Conservation (phyloP, 92 coral and sea anemone genomes). For the Phymanthus crucifer region DNA sequence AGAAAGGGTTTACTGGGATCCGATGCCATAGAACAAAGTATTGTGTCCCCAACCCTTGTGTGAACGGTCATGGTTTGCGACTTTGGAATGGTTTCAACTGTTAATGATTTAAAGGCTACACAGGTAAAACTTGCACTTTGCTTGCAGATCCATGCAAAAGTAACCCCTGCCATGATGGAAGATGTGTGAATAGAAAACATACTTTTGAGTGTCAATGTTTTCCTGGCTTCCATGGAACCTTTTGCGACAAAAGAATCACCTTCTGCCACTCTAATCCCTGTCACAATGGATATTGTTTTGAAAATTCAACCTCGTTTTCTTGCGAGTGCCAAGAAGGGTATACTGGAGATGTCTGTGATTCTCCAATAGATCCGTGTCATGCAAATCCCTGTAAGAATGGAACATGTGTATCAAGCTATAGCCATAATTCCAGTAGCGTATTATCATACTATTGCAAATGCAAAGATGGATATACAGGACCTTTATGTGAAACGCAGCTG, state of each 20-base stretch:
- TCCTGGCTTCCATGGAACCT: slow-evolving; percentile 57
- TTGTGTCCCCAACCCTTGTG: slow-evolving; percentile 35
- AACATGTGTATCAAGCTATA: slow-evolving; percentile 20
- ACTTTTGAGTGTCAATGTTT: slow-evolving; percentile 65
- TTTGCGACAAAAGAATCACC: slow-evolving; percentile 50
- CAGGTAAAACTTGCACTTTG: slow-evolving; percentile 58
- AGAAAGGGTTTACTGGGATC: slow-evolving; percentile 41
- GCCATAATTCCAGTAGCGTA: slow-evolving; percentile 4
- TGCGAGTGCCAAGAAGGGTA: slow-evolving; percentile 75
- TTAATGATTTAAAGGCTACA: slow-evolving; percentile 51
- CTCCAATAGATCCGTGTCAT: slow-evolving; percentile 50
- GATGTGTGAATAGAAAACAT: slow-evolving; percentile 45
- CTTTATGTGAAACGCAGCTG: slow-evolving; percentile 55
- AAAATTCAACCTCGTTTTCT: slow-evolving; percentile 28
- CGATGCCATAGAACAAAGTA: slow-evolving; percentile 52
- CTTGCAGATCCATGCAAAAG: slow-evolving; percentile 54
- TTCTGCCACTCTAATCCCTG: slow-evolving; percentile 61
- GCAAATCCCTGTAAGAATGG: slow-evolving; percentile 52
- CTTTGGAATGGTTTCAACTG: slow-evolving; percentile 34
- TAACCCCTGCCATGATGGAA: slow-evolving; percentile 69
- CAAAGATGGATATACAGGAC: slow-evolving; percentile 62
- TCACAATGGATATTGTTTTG: slow-evolving; percentile 61
- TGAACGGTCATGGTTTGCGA: slow-evolving; percentile 7
- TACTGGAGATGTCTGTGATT: slow-evolving; percentile 68
- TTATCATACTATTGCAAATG: slow-evolving; percentile 66